Evolutionary conservation across 2,888 invertebrate species (phyloP).

Genomic region (Smittia aterrima): DNA sequence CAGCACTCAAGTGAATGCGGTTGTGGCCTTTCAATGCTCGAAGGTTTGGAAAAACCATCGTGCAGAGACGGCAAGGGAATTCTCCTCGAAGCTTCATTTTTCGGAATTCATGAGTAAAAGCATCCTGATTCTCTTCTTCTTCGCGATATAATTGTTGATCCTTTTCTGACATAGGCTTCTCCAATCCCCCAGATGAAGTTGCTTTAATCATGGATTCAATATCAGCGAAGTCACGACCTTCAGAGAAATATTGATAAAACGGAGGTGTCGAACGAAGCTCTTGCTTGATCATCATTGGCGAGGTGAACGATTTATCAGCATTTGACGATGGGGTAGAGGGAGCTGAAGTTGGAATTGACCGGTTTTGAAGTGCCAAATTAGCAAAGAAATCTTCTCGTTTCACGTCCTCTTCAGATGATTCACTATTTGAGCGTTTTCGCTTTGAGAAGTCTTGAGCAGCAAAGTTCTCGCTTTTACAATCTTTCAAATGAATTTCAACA

Average conservation of each 20-base stretch:
- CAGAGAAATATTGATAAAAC: conserved; percentile 30
- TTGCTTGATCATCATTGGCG: conserved; percentile 43
- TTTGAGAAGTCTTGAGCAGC: conserved; percentile 44
- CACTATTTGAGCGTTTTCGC: conserved; percentile 48
- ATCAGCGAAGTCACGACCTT: conserved; percentile 68
- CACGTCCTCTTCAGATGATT: conserved; percentile 58
- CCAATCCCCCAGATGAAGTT: conserved; percentile 66
- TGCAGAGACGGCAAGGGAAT: conserved; percentile 87
- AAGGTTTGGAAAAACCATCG: conserved; percentile 81
- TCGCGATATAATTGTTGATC: conserved; percentile 53
- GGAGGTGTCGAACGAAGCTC: conserved; percentile 28
- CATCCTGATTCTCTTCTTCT: conserved; percentile 77
- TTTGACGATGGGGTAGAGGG: conserved; percentile 17
- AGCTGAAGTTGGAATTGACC: conserved; percentile 58
- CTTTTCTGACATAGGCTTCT: conserved; percentile 30
- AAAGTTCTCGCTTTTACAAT: conserved; percentile 50
- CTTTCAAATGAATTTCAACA: conserved; percentile 65
- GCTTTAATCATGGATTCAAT: conserved; percentile 80
- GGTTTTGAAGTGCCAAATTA: conserved; percentile 72
- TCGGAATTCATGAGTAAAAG: conserved; percentile 80
- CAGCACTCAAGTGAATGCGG: conserved; percentile 76
- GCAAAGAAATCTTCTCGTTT: conserved; percentile 78
- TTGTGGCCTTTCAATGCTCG: conserved; percentile 89
- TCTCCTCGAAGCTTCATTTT: conserved; percentile 86
- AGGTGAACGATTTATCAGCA: conserved; percentile 16